phyloP scores from a whole-genome alignment of 2,797 vertebrate genomes.

The Pangasius sanitwongsei region DNA sequence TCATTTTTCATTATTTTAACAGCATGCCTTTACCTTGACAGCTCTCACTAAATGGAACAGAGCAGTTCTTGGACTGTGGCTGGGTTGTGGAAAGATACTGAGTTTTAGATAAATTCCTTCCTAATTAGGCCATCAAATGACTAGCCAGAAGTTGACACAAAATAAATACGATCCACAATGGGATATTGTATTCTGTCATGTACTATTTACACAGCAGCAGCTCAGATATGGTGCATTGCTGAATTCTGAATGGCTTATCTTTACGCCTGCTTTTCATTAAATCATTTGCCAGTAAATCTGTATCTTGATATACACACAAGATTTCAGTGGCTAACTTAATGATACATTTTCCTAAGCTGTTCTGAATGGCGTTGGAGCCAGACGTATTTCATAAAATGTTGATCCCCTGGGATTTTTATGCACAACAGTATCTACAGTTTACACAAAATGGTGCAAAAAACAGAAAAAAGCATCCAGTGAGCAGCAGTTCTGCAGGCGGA shows the following conservation, averaged over 20 bases:
- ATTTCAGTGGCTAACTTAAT: neutral
- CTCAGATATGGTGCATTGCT: neutral
- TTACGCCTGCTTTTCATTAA: neutral
- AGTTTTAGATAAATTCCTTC: conserved; percentile 37
- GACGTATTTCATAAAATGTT: neutral
- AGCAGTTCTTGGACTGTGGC: conserved; percentile 40
- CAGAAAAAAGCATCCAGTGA: no score
- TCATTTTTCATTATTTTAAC: conserved; percentile 57
- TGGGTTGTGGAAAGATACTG: conserved; percentile 34
- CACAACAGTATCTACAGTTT: neutral
- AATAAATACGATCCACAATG: conserved; percentile 14
- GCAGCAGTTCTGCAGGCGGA: neutral
- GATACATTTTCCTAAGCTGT: neutral
- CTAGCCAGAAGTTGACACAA: conserved; percentile 19
- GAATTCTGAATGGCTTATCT: neutral
- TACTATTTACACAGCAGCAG: neutral
- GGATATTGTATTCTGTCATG: conserved; percentile 16
- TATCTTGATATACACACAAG: neutral
- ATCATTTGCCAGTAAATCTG: neutral
- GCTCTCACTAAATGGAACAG: conserved; percentile 50
- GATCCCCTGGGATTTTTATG: neutral
- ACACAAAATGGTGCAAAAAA: neutral
- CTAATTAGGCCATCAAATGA: conserved; percentile 10
- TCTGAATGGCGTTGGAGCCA: neutral
- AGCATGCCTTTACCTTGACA: conserved; percentile 53